These are phyloP conservation scores for Leptinotarsa haldemani DNA, from an alignment of 2,888 invertebrate genomes.

Conservation along the genomic window DNA sequence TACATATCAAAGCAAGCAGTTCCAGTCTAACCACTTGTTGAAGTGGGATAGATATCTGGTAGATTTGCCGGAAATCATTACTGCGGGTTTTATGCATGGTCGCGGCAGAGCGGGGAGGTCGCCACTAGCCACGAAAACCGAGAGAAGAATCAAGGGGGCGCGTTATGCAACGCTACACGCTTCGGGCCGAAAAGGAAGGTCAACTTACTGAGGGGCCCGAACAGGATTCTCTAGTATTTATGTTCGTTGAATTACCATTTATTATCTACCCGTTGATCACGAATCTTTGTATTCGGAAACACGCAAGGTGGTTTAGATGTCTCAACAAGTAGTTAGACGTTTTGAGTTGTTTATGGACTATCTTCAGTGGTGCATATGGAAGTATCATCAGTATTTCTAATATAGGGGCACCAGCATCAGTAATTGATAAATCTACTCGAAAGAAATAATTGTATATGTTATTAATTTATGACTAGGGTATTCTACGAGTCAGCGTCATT, in stretches of 20 bases:
- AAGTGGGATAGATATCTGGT: constrained; percentile 43
- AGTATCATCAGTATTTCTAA: too few species aligned
- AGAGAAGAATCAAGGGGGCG: constrained; percentile 50
- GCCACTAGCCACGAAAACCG: constrained; percentile 35
- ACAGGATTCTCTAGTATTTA: constrained; percentile 9
- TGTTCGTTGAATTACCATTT: background rate
- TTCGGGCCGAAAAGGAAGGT: constrained; percentile 52
- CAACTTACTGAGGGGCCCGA: constrained; percentile 35
- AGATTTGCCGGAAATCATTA: constrained; percentile 55
- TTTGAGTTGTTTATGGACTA: background rate
- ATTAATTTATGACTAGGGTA: too few species aligned
- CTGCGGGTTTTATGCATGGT: constrained; percentile 52
- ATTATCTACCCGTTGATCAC: background rate
- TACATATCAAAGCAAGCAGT: constrained; percentile 27
- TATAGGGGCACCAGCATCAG: too few species aligned
- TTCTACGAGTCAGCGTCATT: too few species aligned
- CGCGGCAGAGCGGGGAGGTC: constrained; percentile 42
- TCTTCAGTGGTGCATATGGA: too few species aligned
- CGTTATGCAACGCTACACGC: constrained; percentile 51
- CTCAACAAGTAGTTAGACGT: constrained; percentile 1
- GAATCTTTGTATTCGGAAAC: constrained; percentile 2
- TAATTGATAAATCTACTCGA: too few species aligned
- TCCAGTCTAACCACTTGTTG: constrained; percentile 45
- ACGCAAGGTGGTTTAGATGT: background rate
- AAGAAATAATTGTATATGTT: too few species aligned